A percentile compares a stretch with the other conserved stretches of the same genome.
These are phyloP conservation scores for Diaphora mendica DNA, from an alignment of 2,888 invertebrate species.

Conservation along the genomic window DNA sequence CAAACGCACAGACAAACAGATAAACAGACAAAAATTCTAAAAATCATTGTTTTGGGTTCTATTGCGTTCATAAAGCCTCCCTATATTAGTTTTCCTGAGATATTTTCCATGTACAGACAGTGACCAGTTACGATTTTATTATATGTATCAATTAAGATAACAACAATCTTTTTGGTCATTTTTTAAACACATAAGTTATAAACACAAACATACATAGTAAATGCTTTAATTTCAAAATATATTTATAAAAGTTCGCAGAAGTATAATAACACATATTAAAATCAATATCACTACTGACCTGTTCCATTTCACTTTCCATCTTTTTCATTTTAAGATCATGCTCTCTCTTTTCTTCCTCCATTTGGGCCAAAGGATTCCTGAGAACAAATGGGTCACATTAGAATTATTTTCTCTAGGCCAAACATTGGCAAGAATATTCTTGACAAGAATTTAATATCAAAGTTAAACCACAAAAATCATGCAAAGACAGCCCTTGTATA, in stretches of 20 bases:
- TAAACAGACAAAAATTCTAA: no score
- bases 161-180: neutral
- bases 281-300: constrained; percentile 71
- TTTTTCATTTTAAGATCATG: constrained; percentile 99
- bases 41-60: no score
- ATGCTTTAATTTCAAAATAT: no score
- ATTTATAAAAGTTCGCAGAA: neutral
- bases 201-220: no score
- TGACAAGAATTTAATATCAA: constrained; percentile 5
- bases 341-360: constrained; percentile 99
- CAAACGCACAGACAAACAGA: no score
- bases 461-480: constrained; percentile 34
- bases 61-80: no score
- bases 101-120: no score
- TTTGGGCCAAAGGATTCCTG: constrained; percentile 98
- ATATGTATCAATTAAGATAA: no score
- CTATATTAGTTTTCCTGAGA: no score
- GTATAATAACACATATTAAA: neutral
- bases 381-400: constrained; percentile 62
- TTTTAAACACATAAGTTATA: neutral
- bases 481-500: constrained; percentile 29
- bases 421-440: neutral
- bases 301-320: constrained; percentile 99
- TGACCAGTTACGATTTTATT: no score
- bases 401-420: neutral